Evolutionary conservation across 1,140 invertebrate genomes (phyloP).

Genomic region (Maniola jurtina): DNA sequence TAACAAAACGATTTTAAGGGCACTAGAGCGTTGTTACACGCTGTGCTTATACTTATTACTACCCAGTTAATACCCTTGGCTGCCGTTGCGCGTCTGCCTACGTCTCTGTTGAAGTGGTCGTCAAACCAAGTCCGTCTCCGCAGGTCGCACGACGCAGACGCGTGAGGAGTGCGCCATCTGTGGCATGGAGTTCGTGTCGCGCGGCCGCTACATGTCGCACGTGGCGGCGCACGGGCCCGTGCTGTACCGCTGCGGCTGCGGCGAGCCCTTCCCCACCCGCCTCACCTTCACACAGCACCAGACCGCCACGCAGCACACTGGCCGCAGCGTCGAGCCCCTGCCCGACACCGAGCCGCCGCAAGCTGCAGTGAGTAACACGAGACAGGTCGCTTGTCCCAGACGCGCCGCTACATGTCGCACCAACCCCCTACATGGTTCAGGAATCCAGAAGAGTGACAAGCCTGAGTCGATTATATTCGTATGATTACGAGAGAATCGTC

Average conservation of each 20-base stretch:
- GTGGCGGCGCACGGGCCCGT: constrained; percentile 74
- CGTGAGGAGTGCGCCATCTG: constrained; percentile 62
- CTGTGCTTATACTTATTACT: neutral
- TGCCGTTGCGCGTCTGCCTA: neutral
- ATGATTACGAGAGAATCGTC: too few species aligned
- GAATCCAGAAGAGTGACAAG: too few species aligned
- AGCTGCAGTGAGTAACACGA: neutral
- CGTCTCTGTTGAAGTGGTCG: too few species aligned
- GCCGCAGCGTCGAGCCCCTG: constrained; percentile 54
- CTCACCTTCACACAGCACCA: constrained; percentile 78
- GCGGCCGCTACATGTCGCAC: constrained; percentile 70
- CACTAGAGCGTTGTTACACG: neutral
- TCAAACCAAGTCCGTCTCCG: too few species aligned
- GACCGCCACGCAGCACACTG: constrained; percentile 71
- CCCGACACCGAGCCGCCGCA: neutral
- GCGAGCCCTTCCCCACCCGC: constrained; percentile 68
- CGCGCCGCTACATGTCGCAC: neutral
- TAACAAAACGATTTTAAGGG: too few species aligned
- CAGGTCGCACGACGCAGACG: constrained; percentile 21
- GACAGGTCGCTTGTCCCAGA: too few species aligned
- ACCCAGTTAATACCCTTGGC: too few species aligned
- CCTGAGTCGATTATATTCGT: too few species aligned
- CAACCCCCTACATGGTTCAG: too few species aligned
- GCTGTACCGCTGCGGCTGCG: constrained; percentile 79
- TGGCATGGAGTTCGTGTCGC: constrained; percentile 59